These are phyloP conservation scores for Boloria euphrosyne DNA, from an alignment of 2,888 invertebrate species.

Conservation along the genomic window DNA sequence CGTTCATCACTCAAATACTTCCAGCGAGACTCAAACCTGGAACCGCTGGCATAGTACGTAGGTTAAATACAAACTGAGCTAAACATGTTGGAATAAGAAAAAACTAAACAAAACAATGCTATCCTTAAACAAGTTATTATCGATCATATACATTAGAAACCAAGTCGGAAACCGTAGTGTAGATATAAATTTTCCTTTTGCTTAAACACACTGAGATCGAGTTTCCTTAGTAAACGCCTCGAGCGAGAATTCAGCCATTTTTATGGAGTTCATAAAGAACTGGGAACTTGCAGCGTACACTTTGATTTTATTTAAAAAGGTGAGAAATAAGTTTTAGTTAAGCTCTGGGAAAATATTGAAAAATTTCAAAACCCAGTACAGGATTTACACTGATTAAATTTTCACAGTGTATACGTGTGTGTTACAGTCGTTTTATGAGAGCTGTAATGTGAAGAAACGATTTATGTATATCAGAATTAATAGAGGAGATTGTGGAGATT, in stretches of 20 bases:
- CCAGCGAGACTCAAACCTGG: too few species aligned
- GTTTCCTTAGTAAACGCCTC: conserved; percentile 31
- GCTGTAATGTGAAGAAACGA: too few species aligned
- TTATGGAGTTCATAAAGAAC: conserved; percentile 57
- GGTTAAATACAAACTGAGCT: too few species aligned
- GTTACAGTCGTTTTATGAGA: too few species aligned
- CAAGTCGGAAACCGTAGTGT: background rate
- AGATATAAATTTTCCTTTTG: conserved; percentile 15
- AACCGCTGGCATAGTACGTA: too few species aligned
- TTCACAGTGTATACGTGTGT: background rate
- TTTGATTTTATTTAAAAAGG: conserved; percentile 37
- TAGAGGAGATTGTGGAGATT: too few species aligned
- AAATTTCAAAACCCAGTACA: conserved; percentile 10
- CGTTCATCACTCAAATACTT: too few species aligned
- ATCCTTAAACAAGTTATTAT: too few species aligned
- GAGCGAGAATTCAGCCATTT: conserved; percentile 44
- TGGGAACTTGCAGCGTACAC: conserved; percentile 40
- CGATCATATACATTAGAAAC: too few species aligned
- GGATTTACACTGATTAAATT: conserved; percentile 5
- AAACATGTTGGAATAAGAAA: too few species aligned
- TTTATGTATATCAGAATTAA: too few species aligned
- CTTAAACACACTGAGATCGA: conserved; percentile 29
- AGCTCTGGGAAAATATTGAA: conserved; percentile 12
- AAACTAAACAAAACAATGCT: too few species aligned
- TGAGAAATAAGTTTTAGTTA: conserved; percentile 18